Conservation (phyloP, 92 coral and sea anemone genomes). For the Ricordea florida region DNA sequence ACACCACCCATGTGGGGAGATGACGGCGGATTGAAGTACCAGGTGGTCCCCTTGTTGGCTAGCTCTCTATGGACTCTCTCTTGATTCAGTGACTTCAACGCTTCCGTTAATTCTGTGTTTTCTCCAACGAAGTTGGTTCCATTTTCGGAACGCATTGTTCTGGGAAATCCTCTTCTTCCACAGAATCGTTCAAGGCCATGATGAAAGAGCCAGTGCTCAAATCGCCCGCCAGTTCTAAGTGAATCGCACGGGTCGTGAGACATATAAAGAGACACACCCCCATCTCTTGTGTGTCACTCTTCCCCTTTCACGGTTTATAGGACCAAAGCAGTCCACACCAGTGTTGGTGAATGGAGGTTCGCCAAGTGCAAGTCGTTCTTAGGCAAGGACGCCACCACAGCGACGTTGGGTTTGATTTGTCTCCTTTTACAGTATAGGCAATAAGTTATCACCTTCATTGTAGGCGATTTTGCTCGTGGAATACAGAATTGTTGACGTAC, state of each 20-base stretch:
- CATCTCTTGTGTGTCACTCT: conserved; percentile 26
- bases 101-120: neutral
- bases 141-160: conserved; percentile 15
- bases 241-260: conserved; percentile 40
- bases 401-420: neutral
- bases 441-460: neutral
- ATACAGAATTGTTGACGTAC: conserved; percentile 28
- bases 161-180: conserved; percentile 9
- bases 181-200: conserved; percentile 23
- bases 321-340: conserved; percentile 21
- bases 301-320: conserved; percentile 37
- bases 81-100: neutral
- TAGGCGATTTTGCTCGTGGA: neutral
- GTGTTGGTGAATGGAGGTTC: conserved; percentile 16
- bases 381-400: conserved; percentile 10
- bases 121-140: conserved; percentile 46
- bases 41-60: neutral
- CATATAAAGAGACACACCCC: conserved; percentile 50
- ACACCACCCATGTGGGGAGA: conserved; percentile 29
- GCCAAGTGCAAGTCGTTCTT: conserved; percentile 5
- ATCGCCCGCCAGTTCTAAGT: conserved; percentile 39
- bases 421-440: neutral
- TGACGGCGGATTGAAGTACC: conserved; percentile 18
- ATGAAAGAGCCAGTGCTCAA: conserved; percentile 39
- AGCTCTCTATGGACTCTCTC: neutral